Evolutionary conservation across 2,888 invertebrate species (phyloP).

Genomic region (Cartodere bifasciata): DNA sequence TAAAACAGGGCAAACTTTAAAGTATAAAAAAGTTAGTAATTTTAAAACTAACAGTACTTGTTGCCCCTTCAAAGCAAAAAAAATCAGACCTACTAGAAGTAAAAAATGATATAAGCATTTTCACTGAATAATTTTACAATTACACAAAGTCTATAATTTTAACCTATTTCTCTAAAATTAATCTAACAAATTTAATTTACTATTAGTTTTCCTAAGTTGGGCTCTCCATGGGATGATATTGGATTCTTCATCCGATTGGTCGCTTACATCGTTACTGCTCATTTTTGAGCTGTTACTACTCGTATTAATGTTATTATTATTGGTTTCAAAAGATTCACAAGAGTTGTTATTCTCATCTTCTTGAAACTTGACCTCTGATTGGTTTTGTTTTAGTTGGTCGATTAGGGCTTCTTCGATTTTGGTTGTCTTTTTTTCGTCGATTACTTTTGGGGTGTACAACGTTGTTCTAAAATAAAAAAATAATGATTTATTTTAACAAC

Average conservation of each 20-base stretch:
- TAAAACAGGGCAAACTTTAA: too few species aligned
- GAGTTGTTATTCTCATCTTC: constrained; percentile 21
- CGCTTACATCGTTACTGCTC: constrained; percentile 24
- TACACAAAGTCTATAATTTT: too few species aligned
- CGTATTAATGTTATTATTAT: constrained; percentile 34
- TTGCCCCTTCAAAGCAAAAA: too few species aligned
- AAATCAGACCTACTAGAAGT: too few species aligned
- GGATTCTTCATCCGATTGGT: constrained; percentile 45
- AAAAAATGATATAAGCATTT: too few species aligned
- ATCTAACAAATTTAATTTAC: constrained; percentile 73
- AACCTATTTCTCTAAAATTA: too few species aligned
- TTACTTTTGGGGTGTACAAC: constrained; percentile 57
- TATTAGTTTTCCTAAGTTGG: constrained; percentile 79
- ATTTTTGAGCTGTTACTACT: constrained; percentile 20
- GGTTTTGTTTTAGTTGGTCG: too few species aligned
- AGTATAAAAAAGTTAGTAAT: too few species aligned
- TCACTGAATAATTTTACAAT: too few species aligned
- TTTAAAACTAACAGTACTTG: too few species aligned
- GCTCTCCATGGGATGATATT: constrained; percentile 80
- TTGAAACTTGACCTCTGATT: constrained; percentile 8
- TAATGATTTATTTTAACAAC: background rate
- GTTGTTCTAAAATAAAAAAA: constrained; percentile 40
- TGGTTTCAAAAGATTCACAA: constrained; percentile 27
- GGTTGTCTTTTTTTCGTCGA: constrained; percentile 42
- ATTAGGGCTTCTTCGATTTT: constrained; percentile 29